Conservation (phyloP, 2,888 invertebrate genomes). For the Holacanthella duospinosa region DNA sequence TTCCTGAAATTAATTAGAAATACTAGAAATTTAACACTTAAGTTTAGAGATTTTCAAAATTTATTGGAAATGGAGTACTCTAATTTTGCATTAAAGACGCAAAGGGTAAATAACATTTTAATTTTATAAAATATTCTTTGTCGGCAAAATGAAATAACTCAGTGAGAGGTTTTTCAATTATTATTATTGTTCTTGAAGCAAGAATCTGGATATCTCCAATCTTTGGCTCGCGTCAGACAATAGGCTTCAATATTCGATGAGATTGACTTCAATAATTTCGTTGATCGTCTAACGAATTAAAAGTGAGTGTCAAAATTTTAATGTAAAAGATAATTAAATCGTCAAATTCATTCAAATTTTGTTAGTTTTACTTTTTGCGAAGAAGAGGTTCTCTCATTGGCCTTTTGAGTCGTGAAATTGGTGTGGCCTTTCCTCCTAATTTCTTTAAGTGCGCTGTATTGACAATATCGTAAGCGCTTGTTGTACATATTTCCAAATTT, state of each 20-base stretch:
- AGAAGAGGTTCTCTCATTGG: background rate
- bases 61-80: too few relatives aligned
- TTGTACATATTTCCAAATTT: background rate
- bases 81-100: too few relatives aligned
- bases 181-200: background rate
- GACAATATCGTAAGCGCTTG: background rate
- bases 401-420: background rate
- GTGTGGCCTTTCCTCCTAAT: background rate
- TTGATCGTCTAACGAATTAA: background rate
- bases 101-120: too few relatives aligned
- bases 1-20: too few relatives aligned
- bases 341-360: background rate
- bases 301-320: background rate
- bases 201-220: background rate
- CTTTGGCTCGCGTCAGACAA: background rate
- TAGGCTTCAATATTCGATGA: background rate
- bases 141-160: background rate
- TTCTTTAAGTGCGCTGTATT: background rate
- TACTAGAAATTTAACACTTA: too few relatives aligned
- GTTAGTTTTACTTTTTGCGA: background rate
- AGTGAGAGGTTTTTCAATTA: too few relatives aligned
- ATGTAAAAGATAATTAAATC: background rate
- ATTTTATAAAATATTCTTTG: too few relatives aligned
- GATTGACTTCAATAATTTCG: background rate
- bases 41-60: too few relatives aligned